phyloP scores from a whole-genome alignment of 1,140 invertebrate species.

The Olivierus martensii region DNA sequence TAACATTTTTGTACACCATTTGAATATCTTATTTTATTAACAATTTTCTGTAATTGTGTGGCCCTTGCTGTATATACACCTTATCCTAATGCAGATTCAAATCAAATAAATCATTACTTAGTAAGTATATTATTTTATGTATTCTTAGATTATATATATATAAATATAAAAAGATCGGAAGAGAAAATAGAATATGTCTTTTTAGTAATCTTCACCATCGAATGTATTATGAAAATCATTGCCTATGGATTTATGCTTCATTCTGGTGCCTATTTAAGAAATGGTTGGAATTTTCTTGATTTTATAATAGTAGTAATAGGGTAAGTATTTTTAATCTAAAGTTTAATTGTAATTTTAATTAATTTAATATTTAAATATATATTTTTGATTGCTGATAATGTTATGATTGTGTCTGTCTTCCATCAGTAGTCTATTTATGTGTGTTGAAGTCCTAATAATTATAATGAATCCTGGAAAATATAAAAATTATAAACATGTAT shows the following conservation, averaged over 20 bases:
- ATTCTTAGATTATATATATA: background rate
- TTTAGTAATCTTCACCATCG: slow-evolving; percentile 95
- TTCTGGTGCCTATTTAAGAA: slow-evolving; percentile 89
- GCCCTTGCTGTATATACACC: slow-evolving; percentile 96
- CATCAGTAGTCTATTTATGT: too few relatives aligned
- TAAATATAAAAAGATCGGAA: slow-evolving; percentile 37
- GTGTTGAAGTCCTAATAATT: too few relatives aligned
- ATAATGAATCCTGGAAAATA: too few relatives aligned
- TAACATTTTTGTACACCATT: slow-evolving; percentile 82
- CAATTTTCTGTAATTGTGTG: slow-evolving; percentile 98
- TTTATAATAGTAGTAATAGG: slow-evolving; percentile 99
- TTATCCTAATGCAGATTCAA: slow-evolving; percentile 91
- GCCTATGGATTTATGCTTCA: slow-evolving; percentile 97
- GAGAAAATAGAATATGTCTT: slow-evolving; percentile 98
- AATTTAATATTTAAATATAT: too few relatives aligned
- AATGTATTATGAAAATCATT: slow-evolving; percentile 98
- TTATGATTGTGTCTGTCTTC: too few relatives aligned
- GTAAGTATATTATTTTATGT: slow-evolving; percentile 50
- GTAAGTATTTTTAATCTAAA: slow-evolving; percentile 42
- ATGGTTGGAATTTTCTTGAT: slow-evolving; percentile 99
- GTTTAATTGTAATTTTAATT: background rate
- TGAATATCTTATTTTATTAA: slow-evolving; percentile 96
- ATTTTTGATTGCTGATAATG: too few relatives aligned
- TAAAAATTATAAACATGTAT: too few relatives aligned
- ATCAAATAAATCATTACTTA: slow-evolving; percentile 81